Evolutionary conservation across 1,140 invertebrate species (phyloP).

Genomic region (Bactericera cockerelli): DNA sequence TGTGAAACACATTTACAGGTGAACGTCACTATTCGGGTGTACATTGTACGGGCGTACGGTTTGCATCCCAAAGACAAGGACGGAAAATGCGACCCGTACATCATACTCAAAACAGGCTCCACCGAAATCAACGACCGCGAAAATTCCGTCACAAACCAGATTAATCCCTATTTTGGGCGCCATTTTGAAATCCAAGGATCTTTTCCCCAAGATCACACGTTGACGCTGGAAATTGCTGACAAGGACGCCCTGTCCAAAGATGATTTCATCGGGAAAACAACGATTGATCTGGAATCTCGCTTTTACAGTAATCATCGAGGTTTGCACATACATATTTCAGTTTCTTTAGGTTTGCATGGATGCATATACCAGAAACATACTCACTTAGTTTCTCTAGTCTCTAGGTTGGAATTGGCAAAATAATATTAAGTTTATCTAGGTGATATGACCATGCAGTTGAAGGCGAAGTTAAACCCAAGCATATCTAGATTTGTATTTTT

Average conservation of each 20-base stretch:
- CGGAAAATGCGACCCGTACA: conserved; percentile 64
- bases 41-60: conserved; percentile 53
- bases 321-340: conserved; percentile 66
- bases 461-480: background rate
- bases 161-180: conserved; percentile 77
- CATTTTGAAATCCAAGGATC: conserved; percentile 57
- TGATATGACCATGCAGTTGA: too few relatives aligned
- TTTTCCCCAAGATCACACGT: conserved; percentile 53
- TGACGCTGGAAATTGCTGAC: conserved; percentile 60
- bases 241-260: conserved; percentile 50
- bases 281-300: conserved; percentile 73
- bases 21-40: conserved; percentile 58
- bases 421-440: background rate
- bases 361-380: conserved; percentile 46
- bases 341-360: conserved; percentile 41
- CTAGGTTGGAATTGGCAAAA: background rate
- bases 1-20: too few relatives aligned
- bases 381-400: background rate
- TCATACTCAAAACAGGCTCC: conserved; percentile 48
- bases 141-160: conserved; percentile 55
- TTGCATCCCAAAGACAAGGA: conserved; percentile 54
- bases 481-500: background rate
- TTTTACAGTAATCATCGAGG: conserved; percentile 64
- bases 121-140: conserved; percentile 51
- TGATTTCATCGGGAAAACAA: conserved; percentile 70